Evolutionary conservation across 1,140 invertebrate genomes (phyloP).

Genomic region (Ganaspis sp.): DNA sequence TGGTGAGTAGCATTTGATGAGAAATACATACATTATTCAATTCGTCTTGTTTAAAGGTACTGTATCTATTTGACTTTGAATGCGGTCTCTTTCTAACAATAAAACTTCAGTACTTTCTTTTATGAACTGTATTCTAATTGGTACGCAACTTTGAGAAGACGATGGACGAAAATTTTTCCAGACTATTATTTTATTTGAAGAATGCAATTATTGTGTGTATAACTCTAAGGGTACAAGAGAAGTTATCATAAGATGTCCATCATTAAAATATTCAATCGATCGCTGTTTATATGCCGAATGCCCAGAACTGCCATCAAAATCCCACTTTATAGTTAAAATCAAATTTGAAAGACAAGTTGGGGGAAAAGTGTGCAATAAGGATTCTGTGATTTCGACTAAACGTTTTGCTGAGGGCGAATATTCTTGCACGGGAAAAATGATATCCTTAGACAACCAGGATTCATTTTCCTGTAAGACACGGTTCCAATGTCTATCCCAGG

Average conservation of each 20-base stretch:
- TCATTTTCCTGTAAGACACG: no score
- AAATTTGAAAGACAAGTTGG: not conserved
- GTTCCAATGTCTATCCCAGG: no score
- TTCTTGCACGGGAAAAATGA: no score
- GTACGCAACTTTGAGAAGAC: not conserved
- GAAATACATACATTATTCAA: no score
- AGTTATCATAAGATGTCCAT: not conserved
- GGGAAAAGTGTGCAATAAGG: not conserved
- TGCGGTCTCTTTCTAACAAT: no score
- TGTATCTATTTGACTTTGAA: no score
- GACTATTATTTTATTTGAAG: not conserved
- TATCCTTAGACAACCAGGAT: no score
- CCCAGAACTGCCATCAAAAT: not conserved
- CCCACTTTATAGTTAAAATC: not conserved
- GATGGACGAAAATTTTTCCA: not conserved
- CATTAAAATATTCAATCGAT: not conserved
- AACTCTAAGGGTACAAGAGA: not conserved
- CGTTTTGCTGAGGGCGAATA: not conserved
- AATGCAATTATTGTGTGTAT: not conserved
- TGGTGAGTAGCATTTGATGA: no score
- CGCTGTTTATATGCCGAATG: not conserved
- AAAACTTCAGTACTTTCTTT: no score
- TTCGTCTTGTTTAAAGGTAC: no score
- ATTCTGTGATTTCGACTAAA: not conserved
- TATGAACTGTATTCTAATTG: no score